Base-by-base conservation (phyloP, 2,888 invertebrate species). In the Rhorus exstirpatorius region DNA sequence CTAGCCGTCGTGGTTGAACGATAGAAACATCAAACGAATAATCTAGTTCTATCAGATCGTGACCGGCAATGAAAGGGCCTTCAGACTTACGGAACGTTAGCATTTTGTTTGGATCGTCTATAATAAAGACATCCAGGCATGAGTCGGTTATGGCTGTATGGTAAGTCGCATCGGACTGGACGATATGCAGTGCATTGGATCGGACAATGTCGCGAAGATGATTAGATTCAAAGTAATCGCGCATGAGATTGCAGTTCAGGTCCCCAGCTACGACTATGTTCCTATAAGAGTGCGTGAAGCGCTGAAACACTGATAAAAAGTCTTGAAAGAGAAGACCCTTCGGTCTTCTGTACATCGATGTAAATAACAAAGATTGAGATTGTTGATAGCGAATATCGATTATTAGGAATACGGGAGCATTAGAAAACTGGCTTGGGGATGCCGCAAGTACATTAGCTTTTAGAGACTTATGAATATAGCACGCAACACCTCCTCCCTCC, bases 401-500 rank as follows among this genome's bases (percentile, higher is more conserved):
- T 14, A 49, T 14, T 6, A 49, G 1, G 14, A 14, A 49, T 14
- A 14, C 49, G 1, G 49, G 49, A 6, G n/a, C 1, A 14, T 49
- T 49, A 17, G 49, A 12, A 4, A 14, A 49, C 1, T 49, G 1
- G 14, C 49, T 14, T 4, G 49, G 49, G 4, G 49, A 49, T 31
- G 31, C 31, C 31, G 24, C 60, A 0, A 79, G 17, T 0, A 68
- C 35, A 1, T 46, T 61, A 0, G n/a, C 72, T 4, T 58, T 78
- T 0, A 81, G 21, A n/a, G 81, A 74, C 0, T 44, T 35, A 3
- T 78, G 81, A 6, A 81, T 63, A 35, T 60, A 77, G 6, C 78
- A 72, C 0, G 72, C 78, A 0, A 81, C 78, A 1, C 78, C 68
- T 6, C 81, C 46, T 67, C 76, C 6, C 24, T 3, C 7, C 51